Evolutionary conservation across 2,888 invertebrate genomes (phyloP), one percentile per base, ranked within the genome.

Genomic region (Caenorhabditis zanzibari): DNA sequence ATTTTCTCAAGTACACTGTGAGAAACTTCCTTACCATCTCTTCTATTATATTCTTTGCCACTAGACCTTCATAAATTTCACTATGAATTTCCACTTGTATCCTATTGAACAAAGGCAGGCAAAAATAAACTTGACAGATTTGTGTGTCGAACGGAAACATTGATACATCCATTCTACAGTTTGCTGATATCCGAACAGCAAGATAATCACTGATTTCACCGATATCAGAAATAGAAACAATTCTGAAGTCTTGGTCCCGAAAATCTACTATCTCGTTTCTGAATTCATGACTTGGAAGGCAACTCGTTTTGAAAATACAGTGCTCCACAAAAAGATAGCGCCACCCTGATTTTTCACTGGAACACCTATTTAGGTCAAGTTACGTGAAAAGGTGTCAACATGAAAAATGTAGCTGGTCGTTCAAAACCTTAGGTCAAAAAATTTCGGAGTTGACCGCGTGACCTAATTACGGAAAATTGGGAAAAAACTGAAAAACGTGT

Each of bases 141-240:
- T 83, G 82, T 0, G 52, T 35, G 52, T 83, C 82, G 28, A 83
- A 83, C 4, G 82, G 82, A 32, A 83, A 83, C 35, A 35, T 64
- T 24, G 41, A 32, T 4, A 76, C 72, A 24, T 82, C 58, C 77
- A 82, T 73, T 7, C 72, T 59, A 69, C 82, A 82, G 6, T 56
- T 75, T 0, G 72, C 77, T 32, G 82, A 73, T 1, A 77, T 56
- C 24, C 41, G 35, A 14, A 73, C 72, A 0, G 82, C 72, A 6
- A 82, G 5, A 41, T 82, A 82, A 12, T 64, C 52, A 6, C 69
- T 49, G 3, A 81, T n/a, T n/a, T 10, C 38, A 0, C 81, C 81
- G 7, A 5, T 0, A 5, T 38, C 10, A 0, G 0, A 24, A 28
- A 76, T 16, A 28, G 35, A 24, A 0, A 76, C 75, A 12, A 61